Evolutionary conservation across 92 coral and sea anemone species (phyloP).

Genomic region (Porites divaricata): DNA sequence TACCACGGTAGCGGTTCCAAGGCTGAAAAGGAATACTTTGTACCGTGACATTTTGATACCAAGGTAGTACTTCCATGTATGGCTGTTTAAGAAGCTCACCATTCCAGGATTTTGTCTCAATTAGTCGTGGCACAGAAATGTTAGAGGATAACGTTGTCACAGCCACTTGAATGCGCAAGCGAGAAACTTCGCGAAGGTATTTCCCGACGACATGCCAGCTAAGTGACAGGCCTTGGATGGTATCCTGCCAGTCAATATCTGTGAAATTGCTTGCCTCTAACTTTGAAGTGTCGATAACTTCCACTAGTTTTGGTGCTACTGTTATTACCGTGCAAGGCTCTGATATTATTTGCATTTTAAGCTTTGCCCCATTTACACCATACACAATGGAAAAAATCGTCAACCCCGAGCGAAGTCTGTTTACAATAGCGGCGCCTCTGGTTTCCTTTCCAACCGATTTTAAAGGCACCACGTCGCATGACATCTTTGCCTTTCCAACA

Average conservation of each 20-base stretch:
- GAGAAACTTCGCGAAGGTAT: constrained; percentile 41
- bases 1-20: constrained; percentile 78
- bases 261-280: constrained; percentile 25
- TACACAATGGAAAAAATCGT: constrained; percentile 68
- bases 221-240: constrained; percentile 49
- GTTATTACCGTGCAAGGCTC: constrained; percentile 35
- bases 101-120: constrained; percentile 48
- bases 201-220: constrained; percentile 58
- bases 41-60: constrained; percentile 49
- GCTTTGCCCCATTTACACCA: constrained; percentile 71
- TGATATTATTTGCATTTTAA: constrained; percentile 56
- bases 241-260: constrained; percentile 86
- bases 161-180: constrained; percentile 66
- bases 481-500: constrained; percentile 76
- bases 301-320: constrained; percentile 60
- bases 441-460: constrained; percentile 28
- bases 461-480: constrained; percentile 62
- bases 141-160: constrained; percentile 50
- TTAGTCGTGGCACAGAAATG: constrained; percentile 35
- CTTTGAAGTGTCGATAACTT: constrained; percentile 52
- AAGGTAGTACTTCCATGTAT: constrained; percentile 64
- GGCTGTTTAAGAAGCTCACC: constrained; percentile 64
- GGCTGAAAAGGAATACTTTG: constrained; percentile 60
- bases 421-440: constrained; percentile 56
- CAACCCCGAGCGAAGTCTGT: constrained; percentile 58